phyloP scores from a whole-genome alignment of 2,797 vertebrate genomes.

The Acanthornis magna region DNA sequence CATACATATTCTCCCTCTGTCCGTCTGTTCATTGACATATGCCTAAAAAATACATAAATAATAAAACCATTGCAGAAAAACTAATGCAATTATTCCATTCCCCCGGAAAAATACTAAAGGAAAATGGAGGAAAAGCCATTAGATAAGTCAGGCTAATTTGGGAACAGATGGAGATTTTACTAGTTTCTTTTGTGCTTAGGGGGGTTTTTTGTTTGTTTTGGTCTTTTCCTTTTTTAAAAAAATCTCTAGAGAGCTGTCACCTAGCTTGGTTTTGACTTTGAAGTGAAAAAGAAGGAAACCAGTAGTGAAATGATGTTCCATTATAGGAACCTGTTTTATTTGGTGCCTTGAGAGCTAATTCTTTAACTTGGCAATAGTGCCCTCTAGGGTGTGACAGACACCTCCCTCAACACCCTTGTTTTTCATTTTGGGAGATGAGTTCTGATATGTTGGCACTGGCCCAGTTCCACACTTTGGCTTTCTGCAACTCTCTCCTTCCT shows the following conservation, averaged over 20 bases:
- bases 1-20: background rate
- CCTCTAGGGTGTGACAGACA: slow-evolving; percentile 33
- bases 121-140: background rate
- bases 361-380: slow-evolving; percentile 25
- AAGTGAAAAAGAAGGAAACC: background rate
- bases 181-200: background rate
- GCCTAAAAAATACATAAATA: background rate
- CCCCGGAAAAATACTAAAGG: background rate
- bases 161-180: background rate
- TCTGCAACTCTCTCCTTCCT: background rate
- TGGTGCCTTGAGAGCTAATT: background rate
- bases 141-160: background rate
- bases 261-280: background rate
- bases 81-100: background rate
- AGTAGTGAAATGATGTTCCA: background rate
- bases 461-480: background rate
- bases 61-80: background rate
- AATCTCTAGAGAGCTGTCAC: background rate
- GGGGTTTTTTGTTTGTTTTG: background rate
- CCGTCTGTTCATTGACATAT: background rate
- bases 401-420: background rate
- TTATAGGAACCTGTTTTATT: background rate
- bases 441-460: background rate
- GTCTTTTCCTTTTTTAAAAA: background rate
- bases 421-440: background rate